A percentile compares a stretch with the other conserved stretches of the same genome.
Conservation (phyloP, 2,797 vertebrate genomes). For the Scleropages formosus region DNA sequence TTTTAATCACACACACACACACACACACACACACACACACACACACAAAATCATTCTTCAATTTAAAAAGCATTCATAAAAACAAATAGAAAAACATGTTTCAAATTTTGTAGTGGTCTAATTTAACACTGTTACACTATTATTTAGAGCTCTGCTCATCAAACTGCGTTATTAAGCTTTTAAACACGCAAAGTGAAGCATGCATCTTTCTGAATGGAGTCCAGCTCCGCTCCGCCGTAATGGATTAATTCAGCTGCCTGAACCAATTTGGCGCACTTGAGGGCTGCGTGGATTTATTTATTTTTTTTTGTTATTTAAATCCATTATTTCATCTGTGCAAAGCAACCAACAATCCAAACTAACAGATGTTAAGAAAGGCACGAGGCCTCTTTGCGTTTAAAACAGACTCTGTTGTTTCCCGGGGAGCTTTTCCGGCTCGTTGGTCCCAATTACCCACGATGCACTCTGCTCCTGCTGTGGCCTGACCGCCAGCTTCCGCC, state of each 20-base stretch:
- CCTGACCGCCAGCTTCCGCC: not conserved
- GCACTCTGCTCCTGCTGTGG: not conserved
- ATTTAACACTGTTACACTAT: not conserved
- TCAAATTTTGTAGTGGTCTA: not conserved
- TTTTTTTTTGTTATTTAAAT: not conserved
- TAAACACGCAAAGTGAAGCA: not conserved
- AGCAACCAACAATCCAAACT: not conserved
- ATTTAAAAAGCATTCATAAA: constrained; percentile 12
- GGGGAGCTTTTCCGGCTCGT: too few species aligned
- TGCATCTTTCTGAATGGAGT: not conserved
- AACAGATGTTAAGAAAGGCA: not conserved
- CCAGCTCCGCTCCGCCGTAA: not conserved
- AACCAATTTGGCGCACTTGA: too few species aligned
- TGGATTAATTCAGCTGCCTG: not conserved
- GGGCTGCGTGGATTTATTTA: too few species aligned
- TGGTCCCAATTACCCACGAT: constrained; percentile 17
- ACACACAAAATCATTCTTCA: not conserved
- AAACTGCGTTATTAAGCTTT: not conserved
- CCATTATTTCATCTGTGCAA: not conserved
- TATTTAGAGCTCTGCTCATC: not conserved
- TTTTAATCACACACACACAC: too few species aligned
- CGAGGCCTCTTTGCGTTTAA: not conserved
- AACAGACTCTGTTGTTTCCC: too few species aligned
- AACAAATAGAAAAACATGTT: not conserved
- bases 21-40: too few species aligned